Evolutionary conservation across 2,888 invertebrate species (phyloP).

Genomic region (Lingula anatina): DNA sequence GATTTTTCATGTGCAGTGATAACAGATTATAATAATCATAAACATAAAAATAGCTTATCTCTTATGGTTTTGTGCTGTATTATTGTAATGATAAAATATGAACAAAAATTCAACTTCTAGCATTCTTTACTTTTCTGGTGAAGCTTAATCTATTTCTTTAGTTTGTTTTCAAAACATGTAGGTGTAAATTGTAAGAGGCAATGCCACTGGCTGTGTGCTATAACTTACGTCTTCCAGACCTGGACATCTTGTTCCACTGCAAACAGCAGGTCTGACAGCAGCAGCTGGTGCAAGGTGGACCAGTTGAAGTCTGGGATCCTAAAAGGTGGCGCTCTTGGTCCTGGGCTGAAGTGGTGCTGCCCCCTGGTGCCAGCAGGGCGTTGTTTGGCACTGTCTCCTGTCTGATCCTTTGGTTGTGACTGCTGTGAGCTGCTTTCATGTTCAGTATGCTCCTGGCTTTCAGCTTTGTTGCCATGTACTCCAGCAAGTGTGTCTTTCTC

Average conservation of each 20-base stretch:
- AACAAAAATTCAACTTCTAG: no score
- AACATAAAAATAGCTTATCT: no score
- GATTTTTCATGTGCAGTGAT: no score
- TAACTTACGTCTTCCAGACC: conserved; percentile 67
- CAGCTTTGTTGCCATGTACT: not conserved
- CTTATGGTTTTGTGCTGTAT: no score
- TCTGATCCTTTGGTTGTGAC: no score
- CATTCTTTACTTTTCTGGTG: no score
- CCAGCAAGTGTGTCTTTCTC: conserved; percentile 1
- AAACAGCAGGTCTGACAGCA: conserved; percentile 92
- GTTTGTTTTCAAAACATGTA: no score
- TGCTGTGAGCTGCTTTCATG: not conserved
- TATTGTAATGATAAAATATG: no score
- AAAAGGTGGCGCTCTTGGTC: conserved; percentile 62
- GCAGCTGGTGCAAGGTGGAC: conserved; percentile 96
- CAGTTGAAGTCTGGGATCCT: conserved; percentile 99
- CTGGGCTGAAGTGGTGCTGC: conserved; percentile 46
- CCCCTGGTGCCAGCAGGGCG: conserved; percentile 22
- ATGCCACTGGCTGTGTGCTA: not conserved
- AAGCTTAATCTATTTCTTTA: no score
- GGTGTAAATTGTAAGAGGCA: no score
- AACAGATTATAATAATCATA: no score
- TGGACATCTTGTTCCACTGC: conserved; percentile 97
- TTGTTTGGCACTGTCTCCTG: no score
- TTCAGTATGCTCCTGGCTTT: not conserved